phyloP scores from a whole-genome alignment of 2,888 invertebrate species.

The Lasioglossum morio region DNA sequence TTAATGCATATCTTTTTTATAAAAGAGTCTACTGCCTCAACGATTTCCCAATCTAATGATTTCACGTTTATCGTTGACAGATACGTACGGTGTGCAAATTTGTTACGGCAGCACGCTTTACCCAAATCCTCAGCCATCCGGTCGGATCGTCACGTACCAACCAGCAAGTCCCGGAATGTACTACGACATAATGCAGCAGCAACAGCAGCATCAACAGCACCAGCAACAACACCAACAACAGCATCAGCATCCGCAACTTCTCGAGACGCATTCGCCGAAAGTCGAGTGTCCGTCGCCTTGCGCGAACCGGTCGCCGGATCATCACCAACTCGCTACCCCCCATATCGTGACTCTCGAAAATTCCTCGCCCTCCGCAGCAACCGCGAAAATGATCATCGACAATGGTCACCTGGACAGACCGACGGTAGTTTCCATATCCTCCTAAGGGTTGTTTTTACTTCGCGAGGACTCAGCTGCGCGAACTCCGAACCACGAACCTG shows the following conservation, averaged over 20 bases:
- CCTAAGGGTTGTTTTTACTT: constrained; percentile 59
- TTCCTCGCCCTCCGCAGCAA: constrained; percentile 73
- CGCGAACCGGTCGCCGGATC: constrained; percentile 80
- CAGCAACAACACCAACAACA: constrained; percentile 74
- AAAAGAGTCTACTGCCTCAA: no score
- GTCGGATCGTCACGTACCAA: constrained; percentile 71
- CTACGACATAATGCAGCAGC: constrained; percentile 79
- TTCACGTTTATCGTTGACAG: constrained; percentile 52
- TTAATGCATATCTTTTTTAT: no score
- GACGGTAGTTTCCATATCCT: constrained; percentile 86
- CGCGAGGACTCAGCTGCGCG: not conserved
- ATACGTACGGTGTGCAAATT: constrained; percentile 72
- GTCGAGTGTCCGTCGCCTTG: constrained; percentile 80
- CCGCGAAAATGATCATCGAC: constrained; percentile 78
- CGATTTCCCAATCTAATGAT: not conserved
- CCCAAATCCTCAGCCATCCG: constrained; percentile 68
- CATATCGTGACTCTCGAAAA: constrained; percentile 81
- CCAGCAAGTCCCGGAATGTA: constrained; percentile 70
- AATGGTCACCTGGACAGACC: constrained; percentile 85
- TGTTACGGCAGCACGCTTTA: constrained; percentile 70
- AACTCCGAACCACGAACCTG: not conserved
- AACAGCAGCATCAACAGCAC: constrained; percentile 74
- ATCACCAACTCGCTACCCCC: constrained; percentile 79
- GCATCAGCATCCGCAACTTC: constrained; percentile 76
- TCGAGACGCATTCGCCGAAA: constrained; percentile 79